Evolutionary conservation across 2,888 invertebrate species (phyloP).

Genomic region (Athrips mouffetella): DNA sequence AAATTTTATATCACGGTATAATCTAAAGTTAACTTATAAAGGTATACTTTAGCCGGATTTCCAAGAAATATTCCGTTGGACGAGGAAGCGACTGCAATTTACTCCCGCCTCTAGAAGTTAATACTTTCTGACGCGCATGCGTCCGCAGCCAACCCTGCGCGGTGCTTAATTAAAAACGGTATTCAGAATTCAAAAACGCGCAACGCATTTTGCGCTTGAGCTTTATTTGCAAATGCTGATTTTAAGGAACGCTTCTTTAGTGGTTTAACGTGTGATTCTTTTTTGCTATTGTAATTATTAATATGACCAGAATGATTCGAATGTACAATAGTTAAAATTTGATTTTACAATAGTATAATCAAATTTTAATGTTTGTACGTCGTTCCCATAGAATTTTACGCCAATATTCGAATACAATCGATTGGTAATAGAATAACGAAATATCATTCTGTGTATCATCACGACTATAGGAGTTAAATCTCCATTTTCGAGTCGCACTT

Average conservation of each 20-base stretch:
- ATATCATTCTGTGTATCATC: constrained; percentile 29
- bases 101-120: constrained; percentile 41
- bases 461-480: constrained; percentile 34
- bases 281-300: neutral
- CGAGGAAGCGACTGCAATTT: constrained; percentile 41
- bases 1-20: constrained; percentile 29
- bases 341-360: neutral
- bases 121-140: constrained; percentile 54
- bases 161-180: constrained; percentile 66
- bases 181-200: constrained; percentile 47
- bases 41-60: constrained; percentile 37
- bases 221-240: constrained; percentile 42
- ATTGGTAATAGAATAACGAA: constrained; percentile 19
- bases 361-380: neutral
- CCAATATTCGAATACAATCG: constrained; percentile 10
- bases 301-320: no score
- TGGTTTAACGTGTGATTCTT: constrained; percentile 12
- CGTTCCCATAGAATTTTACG: constrained; percentile 7
- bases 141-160: constrained; percentile 34
- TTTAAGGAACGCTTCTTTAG: constrained; percentile 20
- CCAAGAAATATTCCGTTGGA: constrained; percentile 39
- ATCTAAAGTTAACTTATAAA: constrained; percentile 43
- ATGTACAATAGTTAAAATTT: no score
- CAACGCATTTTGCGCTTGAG: constrained; percentile 34
- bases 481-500: constrained; percentile 34